Conservation (phyloP, 2,113 vertebrate species). For the Xerus inauris region DNA sequence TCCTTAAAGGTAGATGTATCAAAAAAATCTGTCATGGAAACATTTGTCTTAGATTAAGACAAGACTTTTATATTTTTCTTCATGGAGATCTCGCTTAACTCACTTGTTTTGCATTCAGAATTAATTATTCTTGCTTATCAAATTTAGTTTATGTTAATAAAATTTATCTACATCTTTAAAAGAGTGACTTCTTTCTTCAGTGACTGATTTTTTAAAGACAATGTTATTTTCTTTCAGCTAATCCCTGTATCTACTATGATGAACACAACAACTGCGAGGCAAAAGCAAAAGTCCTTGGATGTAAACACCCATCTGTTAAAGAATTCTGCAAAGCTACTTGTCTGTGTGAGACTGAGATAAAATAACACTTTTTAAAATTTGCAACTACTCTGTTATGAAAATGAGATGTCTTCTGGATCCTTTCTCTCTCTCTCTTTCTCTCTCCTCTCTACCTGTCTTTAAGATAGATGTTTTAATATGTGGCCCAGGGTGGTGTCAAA, state of each 20-base stretch:
- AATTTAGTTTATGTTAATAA: not conserved
- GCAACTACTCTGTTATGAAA: not conserved
- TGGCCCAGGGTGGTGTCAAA: not conserved
- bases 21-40: not conserved
- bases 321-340: conserved; percentile 52
- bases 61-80: not conserved
- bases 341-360: conserved; percentile 56
- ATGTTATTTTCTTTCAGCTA: conserved; percentile 53
- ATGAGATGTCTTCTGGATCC: not conserved
- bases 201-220: not conserved
- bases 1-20: too few species aligned
- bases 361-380: not conserved
- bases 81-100: not conserved
- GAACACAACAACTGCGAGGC: not conserved
- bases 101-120: not conserved
- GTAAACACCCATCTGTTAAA: not conserved
- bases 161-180: not conserved
- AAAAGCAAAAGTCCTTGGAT: not conserved
- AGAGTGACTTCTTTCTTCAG: not conserved
- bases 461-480: not conserved
- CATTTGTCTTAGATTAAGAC: not conserved
- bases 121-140: not conserved
- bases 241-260: conserved; percentile 60
- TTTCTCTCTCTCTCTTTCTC: too few species aligned
- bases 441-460: not conserved